Conservation (phyloP, 1,140 invertebrate genomes). For the Caenorhabditis tropicalis region DNA sequence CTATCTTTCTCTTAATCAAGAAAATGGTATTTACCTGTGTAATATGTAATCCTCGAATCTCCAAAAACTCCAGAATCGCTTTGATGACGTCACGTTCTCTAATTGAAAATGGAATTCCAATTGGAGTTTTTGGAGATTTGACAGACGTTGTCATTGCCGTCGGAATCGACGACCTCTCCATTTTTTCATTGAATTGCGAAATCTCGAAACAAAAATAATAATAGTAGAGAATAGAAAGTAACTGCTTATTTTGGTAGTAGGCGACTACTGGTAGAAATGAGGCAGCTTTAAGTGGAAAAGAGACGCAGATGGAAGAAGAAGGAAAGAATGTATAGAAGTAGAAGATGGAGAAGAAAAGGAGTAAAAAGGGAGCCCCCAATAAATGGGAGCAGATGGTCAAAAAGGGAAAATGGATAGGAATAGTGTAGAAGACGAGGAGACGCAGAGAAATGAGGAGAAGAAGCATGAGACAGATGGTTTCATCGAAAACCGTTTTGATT, state of each 20-base stretch:
- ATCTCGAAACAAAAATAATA: neutral
- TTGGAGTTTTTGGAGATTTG: conserved; percentile 1
- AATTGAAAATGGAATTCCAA: conserved; percentile 79
- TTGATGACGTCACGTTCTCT: conserved; percentile 90
- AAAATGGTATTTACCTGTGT: conserved; percentile 66
- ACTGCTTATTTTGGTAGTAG: neutral
- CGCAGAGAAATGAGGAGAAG: neutral
- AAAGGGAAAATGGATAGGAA: neutral
- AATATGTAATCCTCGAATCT: conserved; percentile 82
- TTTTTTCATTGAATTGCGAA: neutral
- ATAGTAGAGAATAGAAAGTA: neutral
- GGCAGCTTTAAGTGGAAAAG: conserved; percentile 17
- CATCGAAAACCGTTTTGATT: neutral
- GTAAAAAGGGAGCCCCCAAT: neutral
- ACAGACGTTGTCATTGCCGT: neutral
- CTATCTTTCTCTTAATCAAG: no score
- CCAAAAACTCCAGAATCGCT: conserved; percentile 87
- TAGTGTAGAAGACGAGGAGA: neutral
- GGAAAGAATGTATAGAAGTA: conserved; percentile 6
- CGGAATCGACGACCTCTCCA: neutral
- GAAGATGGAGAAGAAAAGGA: neutral
- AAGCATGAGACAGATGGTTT: conserved; percentile 6
- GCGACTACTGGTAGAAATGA: neutral
- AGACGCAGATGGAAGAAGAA: neutral
- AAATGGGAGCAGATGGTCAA: conserved; percentile 44